A percentile compares a stretch with the other conserved stretches of the same genome.
phyloP scores from a whole-genome alignment of 2,113 vertebrate species.

The Psittacula cyanocephala region DNA sequence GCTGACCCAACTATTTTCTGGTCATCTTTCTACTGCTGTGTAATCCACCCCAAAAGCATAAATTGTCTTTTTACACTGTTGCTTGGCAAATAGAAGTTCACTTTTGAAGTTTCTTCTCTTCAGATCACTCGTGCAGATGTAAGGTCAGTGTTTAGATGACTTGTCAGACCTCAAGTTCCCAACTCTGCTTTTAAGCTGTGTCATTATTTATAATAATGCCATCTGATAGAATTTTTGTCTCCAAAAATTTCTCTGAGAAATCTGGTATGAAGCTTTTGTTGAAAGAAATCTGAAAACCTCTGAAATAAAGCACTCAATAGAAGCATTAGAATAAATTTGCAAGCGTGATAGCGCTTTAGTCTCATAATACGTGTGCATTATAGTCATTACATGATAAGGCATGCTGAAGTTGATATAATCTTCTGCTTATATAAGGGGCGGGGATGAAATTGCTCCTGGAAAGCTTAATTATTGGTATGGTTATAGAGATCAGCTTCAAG shows the following conservation, averaged over 20 bases:
- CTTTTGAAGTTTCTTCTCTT: neutral
- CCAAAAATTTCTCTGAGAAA: neutral
- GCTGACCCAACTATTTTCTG: neutral
- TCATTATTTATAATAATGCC: neutral
- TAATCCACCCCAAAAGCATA: neutral
- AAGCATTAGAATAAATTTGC: neutral
- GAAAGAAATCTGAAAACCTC: neutral
- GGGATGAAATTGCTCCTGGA: neutral
- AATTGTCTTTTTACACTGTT: neutral
- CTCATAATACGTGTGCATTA: neutral
- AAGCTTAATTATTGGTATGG: slow-evolving; percentile 6
- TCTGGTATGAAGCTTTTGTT: neutral
- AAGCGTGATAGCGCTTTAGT: neutral
- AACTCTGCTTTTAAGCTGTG: neutral
- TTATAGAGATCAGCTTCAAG: neutral
- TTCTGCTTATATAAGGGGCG: neutral
- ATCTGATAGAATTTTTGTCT: neutral
- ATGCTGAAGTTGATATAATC: neutral
- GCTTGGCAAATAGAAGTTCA: neutral
- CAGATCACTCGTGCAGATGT: neutral
- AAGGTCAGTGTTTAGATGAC: neutral
- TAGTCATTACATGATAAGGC: neutral
- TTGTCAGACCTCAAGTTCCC: neutral
- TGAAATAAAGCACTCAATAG: neutral
- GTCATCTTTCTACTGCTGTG: neutral